Conservation (phyloP, 2,113 vertebrate species). For the Lepus americanus region DNA sequence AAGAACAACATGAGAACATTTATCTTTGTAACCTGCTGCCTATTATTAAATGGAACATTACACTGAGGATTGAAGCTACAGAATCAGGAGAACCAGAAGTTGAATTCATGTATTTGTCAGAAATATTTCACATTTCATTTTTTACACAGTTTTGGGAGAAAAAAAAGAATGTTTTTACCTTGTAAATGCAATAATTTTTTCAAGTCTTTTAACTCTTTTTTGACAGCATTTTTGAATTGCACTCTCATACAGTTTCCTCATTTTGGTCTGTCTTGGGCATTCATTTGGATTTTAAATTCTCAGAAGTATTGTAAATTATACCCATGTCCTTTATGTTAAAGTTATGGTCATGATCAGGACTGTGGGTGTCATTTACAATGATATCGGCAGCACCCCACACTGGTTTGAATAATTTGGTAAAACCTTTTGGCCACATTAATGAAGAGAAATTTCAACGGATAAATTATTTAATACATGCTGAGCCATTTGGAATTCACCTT, state of each 20-base stretch:
- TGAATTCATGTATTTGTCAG: not conserved
- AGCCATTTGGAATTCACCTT: not conserved
- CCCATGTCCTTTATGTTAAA: conserved; percentile 33
- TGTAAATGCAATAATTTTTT: not conserved
- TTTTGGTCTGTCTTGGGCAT: not conserved
- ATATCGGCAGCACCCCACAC: not conserved
- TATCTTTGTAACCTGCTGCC: not conserved
- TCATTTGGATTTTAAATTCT: not conserved
- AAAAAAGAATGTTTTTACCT: conserved; percentile 24
- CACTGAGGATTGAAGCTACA: not conserved
- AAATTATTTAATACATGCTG: not conserved
- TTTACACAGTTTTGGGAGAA: not conserved
- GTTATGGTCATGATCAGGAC: not conserved
- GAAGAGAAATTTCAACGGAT: conserved; percentile 46
- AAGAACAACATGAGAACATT: conserved; percentile 62
- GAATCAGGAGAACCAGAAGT: not conserved
- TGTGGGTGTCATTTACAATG: not conserved
- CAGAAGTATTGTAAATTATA: conserved; percentile 33
- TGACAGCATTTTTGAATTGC: not conserved
- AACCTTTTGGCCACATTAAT: not conserved
- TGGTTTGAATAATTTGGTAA: not conserved
- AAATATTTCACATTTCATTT: not conserved
- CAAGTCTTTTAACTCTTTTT: conserved; percentile 10
- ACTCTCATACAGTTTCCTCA: not conserved
- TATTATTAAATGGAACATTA: not conserved